phyloP scores from a whole-genome alignment of 2,888 invertebrate species.

The Rotaria socialis region DNA sequence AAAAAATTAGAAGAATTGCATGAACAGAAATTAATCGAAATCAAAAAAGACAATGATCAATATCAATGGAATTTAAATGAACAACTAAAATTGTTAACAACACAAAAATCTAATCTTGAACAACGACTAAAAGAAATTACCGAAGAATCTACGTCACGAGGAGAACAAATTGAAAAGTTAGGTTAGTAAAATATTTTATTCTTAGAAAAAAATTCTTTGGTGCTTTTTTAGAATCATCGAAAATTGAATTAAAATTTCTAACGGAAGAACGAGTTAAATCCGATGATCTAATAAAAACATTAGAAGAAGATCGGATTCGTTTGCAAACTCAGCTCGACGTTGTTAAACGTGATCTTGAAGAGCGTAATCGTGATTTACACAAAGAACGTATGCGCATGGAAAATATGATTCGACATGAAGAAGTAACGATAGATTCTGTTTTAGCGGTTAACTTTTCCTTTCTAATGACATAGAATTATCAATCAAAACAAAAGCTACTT shows the following conservation, averaged over 20 bases:
- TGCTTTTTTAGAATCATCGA: background rate
- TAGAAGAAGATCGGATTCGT: slow-evolving; percentile 38
- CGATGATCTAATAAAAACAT: background rate
- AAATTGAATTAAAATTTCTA: too few species aligned
- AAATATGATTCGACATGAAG: slow-evolving; percentile 37
- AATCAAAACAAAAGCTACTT: slow-evolving; percentile 38
- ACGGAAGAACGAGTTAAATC: background rate
- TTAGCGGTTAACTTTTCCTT: too few species aligned
- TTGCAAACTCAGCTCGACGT: slow-evolving; percentile 38
- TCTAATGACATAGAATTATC: background rate
- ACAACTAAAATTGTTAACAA: slow-evolving; percentile 50
- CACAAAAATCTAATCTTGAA: slow-evolving; percentile 50
- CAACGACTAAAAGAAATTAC: slow-evolving; percentile 50
- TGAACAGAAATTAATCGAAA: slow-evolving; percentile 52
- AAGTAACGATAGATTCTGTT: slow-evolving; percentile 25
- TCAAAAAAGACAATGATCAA: slow-evolving; percentile 50
- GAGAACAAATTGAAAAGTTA: background rate
- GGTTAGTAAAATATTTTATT: background rate
- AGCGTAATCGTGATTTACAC: slow-evolving; percentile 25
- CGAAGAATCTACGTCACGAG: slow-evolving; percentile 23
- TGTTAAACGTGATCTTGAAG: slow-evolving; percentile 37
- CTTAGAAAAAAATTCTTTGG: background rate
- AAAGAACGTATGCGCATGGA: slow-evolving; percentile 36
- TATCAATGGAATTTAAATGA: slow-evolving; percentile 49
- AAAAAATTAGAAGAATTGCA: slow-evolving; percentile 50